These are phyloP conservation scores for Trilocha varians DNA, from an alignment of 2,888 invertebrate genomes.

Conservation along the genomic window DNA sequence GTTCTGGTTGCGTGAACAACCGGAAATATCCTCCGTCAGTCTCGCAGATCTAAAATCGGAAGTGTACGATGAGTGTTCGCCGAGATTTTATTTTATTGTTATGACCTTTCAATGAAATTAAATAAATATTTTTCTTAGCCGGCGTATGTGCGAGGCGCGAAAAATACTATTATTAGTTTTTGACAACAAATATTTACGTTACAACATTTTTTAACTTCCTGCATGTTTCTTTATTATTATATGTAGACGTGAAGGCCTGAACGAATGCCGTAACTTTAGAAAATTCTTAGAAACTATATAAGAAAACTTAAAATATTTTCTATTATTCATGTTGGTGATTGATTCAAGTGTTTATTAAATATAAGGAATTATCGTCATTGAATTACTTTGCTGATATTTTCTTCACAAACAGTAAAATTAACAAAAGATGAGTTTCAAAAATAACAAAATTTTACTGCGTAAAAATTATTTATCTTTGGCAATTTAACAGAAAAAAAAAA, in stretches of 20 bases:
- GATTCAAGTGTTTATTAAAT: too few species aligned
- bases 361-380: too few species aligned
- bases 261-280: too few species aligned
- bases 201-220: neutral
- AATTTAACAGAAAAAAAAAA: too few species aligned
- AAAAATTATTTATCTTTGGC: too few species aligned
- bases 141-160: constrained; percentile 13
- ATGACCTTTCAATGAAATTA: constrained; percentile 5
- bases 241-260: constrained; percentile 1
- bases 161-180: constrained; percentile 15
- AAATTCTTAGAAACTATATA: too few species aligned
- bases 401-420: too few species aligned
- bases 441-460: too few species aligned
- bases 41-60: neutral
- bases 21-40: neutral
- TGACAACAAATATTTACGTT: constrained; percentile 9
- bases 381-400: too few species aligned
- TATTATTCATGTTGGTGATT: too few species aligned
- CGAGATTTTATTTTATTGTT: constrained; percentile 11
- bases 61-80: neutral
- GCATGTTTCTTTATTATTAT: constrained; percentile 2
- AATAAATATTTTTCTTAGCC: constrained; percentile 14
- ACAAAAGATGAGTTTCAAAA: too few species aligned
- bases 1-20: neutral
- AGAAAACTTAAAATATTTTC: too few species aligned